These are phyloP conservation scores for Zelleria hepariella DNA, from an alignment of 2,888 invertebrate species.

Conservation along the genomic window DNA sequence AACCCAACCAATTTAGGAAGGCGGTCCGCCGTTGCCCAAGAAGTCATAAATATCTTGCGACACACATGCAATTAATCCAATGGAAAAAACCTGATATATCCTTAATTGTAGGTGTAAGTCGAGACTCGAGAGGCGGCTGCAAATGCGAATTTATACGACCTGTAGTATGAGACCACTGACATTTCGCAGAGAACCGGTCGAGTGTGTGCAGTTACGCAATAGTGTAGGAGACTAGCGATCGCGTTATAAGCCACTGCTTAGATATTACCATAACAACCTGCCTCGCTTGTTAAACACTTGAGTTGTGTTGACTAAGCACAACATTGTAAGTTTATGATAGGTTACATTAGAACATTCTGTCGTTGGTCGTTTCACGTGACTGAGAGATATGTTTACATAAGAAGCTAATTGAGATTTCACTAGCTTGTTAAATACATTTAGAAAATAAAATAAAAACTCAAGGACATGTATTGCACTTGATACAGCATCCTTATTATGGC, in stretches of 20 bases:
- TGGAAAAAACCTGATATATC: slow-evolving; percentile 29
- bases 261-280: slow-evolving; percentile 46
- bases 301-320: background rate
- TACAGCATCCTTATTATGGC: no score
- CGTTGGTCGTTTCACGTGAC: no score
- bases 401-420: no score
- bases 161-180: slow-evolving; percentile 45
- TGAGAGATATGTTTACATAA: no score
- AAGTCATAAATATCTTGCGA: slow-evolving; percentile 14
- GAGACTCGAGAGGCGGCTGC: slow-evolving; percentile 45
- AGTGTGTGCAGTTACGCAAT: slow-evolving; percentile 49
- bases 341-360: no score
- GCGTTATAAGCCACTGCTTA: slow-evolving; percentile 37
- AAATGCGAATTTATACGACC: slow-evolving; percentile 37
- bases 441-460: no score
- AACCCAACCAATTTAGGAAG: slow-evolving; percentile 28
- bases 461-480: no score
- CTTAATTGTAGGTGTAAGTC: slow-evolving; percentile 39
- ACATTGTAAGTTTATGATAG: background rate
- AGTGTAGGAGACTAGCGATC: slow-evolving; percentile 38
- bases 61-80: slow-evolving; percentile 35
- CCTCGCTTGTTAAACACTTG: slow-evolving; percentile 18
- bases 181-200: slow-evolving; percentile 54
- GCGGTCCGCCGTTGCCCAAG: slow-evolving; percentile 13
- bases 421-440: no score